Conservation (phyloP, 2,113 vertebrate species). For the Rhinopomastus cyanomelas region DNA sequence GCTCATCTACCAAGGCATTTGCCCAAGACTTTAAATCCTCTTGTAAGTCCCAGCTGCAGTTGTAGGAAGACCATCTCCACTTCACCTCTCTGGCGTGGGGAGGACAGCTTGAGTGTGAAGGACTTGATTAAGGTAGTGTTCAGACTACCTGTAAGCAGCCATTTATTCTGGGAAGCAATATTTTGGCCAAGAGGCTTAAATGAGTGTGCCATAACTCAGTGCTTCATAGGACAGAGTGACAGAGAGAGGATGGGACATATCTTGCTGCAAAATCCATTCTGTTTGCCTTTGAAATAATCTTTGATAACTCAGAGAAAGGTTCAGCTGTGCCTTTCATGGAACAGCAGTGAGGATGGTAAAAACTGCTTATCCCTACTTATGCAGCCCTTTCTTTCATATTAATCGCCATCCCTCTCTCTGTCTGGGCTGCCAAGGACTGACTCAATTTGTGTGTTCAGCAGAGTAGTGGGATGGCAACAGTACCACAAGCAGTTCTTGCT, state of each 20-base stretch:
- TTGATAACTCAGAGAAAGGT: slow-evolving; percentile 50
- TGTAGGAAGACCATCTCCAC: neutral
- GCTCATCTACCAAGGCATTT: neutral
- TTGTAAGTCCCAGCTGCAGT: neutral
- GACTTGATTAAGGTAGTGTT: neutral
- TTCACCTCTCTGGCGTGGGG: neutral
- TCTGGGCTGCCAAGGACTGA: slow-evolving; percentile 3
- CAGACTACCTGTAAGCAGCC: neutral
- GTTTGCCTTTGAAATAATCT: slow-evolving; percentile 17
- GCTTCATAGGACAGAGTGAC: neutral
- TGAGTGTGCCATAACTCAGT: neutral
- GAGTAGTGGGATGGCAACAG: slow-evolving; percentile 20
- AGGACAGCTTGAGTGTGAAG: neutral
- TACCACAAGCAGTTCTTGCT: slow-evolving; percentile 48
- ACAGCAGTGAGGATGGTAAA: neutral
- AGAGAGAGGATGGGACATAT: neutral
- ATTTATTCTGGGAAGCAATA: neutral
- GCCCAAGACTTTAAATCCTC: neutral
- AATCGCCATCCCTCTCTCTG: slow-evolving; percentile 28
- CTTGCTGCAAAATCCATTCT: slow-evolving; percentile 9
- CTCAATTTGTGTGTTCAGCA: slow-evolving; percentile 39
- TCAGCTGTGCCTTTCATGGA: slow-evolving; percentile 46
- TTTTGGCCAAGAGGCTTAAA: neutral
- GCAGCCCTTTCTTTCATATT: slow-evolving; percentile 20
- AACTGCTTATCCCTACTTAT: slow-evolving; percentile 44